Evolutionary conservation across 2,888 invertebrate species (phyloP), one percentile per base, ranked within the genome.

Genomic region (Heliconius charithonia): DNA sequence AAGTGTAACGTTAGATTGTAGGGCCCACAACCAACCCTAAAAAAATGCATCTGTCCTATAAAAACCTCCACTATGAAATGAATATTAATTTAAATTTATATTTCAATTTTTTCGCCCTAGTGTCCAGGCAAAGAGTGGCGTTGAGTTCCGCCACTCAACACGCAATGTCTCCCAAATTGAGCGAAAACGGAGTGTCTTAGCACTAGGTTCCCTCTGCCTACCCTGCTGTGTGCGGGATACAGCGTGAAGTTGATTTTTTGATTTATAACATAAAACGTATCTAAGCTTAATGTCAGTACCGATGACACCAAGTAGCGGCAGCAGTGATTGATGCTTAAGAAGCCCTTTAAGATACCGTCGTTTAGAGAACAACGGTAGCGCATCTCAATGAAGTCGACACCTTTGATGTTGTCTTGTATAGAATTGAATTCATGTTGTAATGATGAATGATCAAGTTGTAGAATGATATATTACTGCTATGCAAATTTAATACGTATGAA

Each of bases 331-430:
- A 76, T 76, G 32, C 74, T 65, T 29, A 62, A 74, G 62, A 25
- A n/a, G 25, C 80, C 74, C 66, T 80, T 70, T 80, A 81, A 66
- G 78, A 78, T 63, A 59, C 80, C 80, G 78, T 71, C 78, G 37
- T 56, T 74, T 67, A 41, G 77, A 59, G 66, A 41, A 19, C 51
- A 25, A 27, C 67, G 22, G 25, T 37, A 63, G 70, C 69, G 79
- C 76, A 79, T 77, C 67, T 65, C 74, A 79, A 77, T 74, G 79
- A 77, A 75, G 78, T 29, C 51, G 51, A 56, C 70, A 32, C 59
- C 72, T 66, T 73, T 22, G 73, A 73, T 72, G 59, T 62, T 37
- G 25, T 63, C 62, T 77, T 65, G 63, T 65, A 72, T 32, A 76
- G 56, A 76, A 70, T 32, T 59, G 76, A 76, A 59, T 41, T 56